These are phyloP conservation scores for Oeneis ivallda DNA, from an alignment of 2,888 invertebrate species.

Conservation along the genomic window DNA sequence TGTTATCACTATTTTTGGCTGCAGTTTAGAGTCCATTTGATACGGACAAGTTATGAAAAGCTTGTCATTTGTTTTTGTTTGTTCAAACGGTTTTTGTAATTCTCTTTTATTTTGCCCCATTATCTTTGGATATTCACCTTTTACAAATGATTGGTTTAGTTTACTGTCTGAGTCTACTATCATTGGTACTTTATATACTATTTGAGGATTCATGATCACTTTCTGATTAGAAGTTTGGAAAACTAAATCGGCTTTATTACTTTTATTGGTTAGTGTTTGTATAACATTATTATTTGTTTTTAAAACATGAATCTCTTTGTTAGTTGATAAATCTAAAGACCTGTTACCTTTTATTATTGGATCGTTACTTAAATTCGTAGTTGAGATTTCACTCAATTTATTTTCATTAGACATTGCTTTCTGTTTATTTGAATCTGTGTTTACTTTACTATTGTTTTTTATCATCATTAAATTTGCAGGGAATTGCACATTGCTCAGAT, in stretches of 20 bases:
- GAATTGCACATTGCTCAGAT: conserved; percentile 72
- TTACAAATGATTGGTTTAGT: conserved; percentile 51
- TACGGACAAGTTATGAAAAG: conserved; percentile 66
- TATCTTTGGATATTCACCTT: conserved; percentile 54
- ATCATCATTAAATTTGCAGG: conserved; percentile 76
- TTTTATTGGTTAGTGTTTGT: conserved; percentile 58
- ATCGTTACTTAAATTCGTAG: conserved; percentile 44
- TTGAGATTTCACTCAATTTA: conserved; percentile 44
- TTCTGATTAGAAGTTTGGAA: conserved; percentile 61
- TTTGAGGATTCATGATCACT: conserved; percentile 66
- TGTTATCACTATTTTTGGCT: conserved; percentile 69
- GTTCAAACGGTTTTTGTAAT: conserved; percentile 52
- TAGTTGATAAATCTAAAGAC: conserved; percentile 45
- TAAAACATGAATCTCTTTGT: conserved; percentile 61
- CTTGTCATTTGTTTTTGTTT: conserved; percentile 60
- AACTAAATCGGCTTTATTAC: conserved; percentile 58
- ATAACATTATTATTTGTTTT: conserved; percentile 62
- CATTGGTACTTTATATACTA: conserved; percentile 72
- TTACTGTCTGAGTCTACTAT: conserved; percentile 62
- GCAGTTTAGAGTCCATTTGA: conserved; percentile 65
- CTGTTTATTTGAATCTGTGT: conserved; percentile 50
- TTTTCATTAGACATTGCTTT: conserved; percentile 56
- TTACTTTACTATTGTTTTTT: conserved; percentile 61
- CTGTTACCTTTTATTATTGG: conserved; percentile 44
- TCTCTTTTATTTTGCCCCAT: conserved; percentile 53